phyloP scores from a whole-genome alignment of 2,113 vertebrate species.

The Alaudala cheleensis region DNA sequence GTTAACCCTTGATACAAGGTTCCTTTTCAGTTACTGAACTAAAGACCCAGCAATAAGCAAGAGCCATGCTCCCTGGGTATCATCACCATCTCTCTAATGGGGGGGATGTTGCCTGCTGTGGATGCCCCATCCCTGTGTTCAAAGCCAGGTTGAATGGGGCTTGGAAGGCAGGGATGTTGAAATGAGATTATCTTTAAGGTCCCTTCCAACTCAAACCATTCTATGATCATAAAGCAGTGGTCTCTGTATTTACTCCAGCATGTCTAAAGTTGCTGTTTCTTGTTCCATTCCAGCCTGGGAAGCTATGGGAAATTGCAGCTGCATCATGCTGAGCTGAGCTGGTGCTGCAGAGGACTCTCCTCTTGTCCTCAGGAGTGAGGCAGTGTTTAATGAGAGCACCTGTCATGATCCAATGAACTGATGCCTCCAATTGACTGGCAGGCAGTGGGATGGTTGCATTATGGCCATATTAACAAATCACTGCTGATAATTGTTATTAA shows the following conservation, averaged over 20 bases:
- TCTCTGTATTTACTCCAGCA: not conserved
- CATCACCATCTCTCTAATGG: not conserved
- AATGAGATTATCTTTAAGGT: not conserved
- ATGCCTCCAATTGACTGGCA: not conserved
- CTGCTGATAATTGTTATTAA: conserved; percentile 23
- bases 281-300: not conserved
- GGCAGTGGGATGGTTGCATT: conserved; percentile 33
- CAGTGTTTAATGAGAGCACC: not conserved
- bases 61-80: not conserved
- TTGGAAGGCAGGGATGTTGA: not conserved
- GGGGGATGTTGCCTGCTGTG: not conserved
- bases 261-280: not conserved
- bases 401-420: not conserved
- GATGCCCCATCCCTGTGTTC: not conserved
- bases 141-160: not conserved
- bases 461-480: not conserved
- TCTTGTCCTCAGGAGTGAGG: not conserved
- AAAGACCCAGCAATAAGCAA: not conserved
- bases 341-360: not conserved
- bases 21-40: not conserved
- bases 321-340: not conserved
- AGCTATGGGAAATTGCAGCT: not conserved
- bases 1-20: not conserved
- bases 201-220: not conserved
- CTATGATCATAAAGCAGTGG: not conserved